Base-by-base conservation (phyloP, 2,888 invertebrate species). In the Digitonthophagus gazella region DNA sequence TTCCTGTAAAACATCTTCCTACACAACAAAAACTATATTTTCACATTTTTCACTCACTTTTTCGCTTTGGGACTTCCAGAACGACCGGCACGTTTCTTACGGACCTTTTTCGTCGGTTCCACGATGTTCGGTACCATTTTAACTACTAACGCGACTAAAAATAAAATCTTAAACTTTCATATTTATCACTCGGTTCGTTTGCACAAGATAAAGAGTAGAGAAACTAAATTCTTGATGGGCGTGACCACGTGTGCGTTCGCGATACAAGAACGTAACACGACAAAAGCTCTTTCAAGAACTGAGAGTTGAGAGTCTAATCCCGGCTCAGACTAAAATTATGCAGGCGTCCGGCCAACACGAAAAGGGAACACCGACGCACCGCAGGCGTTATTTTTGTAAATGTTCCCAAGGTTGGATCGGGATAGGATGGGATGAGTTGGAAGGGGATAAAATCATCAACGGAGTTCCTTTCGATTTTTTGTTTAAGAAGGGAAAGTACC, bases 391-490 rank as follows among this genome's bases (percentile, higher is more conserved):
- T 61, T 61, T 61, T 18, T 61, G 20, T 19, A 61, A 57, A 20
- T 18, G 6, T 20, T n/a, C 61, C n/a, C 61, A 61, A 61, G 61
- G 61, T 61, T 61, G 61, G n/a, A n/a, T n/a, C n/a, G n/a, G 18
- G 61, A 44, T 44, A 5, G 28, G 61, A 18, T 61, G 61, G 61
- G 18, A 61, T n/a, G 20, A 18, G 61, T 61, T 61, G 16, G 14
- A 20, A 16, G 19, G 18, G 6, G 57, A 4, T 11, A 57, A 8
- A 57, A n/a, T 61, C 16, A 4, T 11, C 19, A 61, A 16, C 14
- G 2, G 18, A 58, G 2, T 58, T 58, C 11, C 28, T 3, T 44
- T 44, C 11, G 28, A 44, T 11, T 44, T 44, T 44, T 44, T 44
- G 11, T 5, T 44, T 44, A 44, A 11, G 3, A 44, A 44, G 11